Conservation (phyloP, 2,113 vertebrate genomes). For the Semicossyphus pulcher region DNA sequence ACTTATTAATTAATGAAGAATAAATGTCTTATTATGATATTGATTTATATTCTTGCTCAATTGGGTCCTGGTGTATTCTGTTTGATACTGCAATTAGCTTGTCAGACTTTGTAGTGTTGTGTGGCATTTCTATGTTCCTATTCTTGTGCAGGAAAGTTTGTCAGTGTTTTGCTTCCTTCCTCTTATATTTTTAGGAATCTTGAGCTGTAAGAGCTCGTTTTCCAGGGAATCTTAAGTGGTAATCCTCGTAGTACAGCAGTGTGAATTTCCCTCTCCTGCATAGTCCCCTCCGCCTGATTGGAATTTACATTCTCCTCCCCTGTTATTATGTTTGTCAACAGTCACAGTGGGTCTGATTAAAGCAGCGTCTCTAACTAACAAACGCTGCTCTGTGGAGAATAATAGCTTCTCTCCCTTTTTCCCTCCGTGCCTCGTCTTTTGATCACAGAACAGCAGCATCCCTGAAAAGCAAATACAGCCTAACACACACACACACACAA, state of each 20-base stretch:
- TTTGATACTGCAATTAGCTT: neutral
- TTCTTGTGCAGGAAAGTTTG: neutral
- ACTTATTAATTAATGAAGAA: neutral
- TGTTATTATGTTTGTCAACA: conserved; percentile 36
- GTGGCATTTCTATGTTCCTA: neutral
- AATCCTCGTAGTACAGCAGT: too few species aligned
- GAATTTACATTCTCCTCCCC: conserved; percentile 11
- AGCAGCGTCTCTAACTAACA: conserved; percentile 45
- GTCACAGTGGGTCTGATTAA: conserved; percentile 41
- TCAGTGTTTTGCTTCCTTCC: neutral
- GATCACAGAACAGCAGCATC: conserved; percentile 60
- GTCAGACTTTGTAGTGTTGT: neutral
- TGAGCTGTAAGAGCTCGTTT: neutral
- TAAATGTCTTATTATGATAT: neutral
- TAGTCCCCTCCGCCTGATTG: neutral
- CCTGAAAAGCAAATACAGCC: conserved; percentile 61
- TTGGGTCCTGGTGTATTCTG: neutral
- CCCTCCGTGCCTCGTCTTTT: conserved; percentile 55
- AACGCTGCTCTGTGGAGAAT: conserved; percentile 35
- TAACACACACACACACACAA: conserved; percentile 3
- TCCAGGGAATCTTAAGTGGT: neutral
- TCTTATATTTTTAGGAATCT: neutral
- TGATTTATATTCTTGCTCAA: neutral
- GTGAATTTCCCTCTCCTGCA: too few species aligned
- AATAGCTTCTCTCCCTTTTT: conserved; percentile 30